These are phyloP conservation scores for Aphaenogaster rudis DNA, from an alignment of 1,140 invertebrate species.

Conservation along the genomic window DNA sequence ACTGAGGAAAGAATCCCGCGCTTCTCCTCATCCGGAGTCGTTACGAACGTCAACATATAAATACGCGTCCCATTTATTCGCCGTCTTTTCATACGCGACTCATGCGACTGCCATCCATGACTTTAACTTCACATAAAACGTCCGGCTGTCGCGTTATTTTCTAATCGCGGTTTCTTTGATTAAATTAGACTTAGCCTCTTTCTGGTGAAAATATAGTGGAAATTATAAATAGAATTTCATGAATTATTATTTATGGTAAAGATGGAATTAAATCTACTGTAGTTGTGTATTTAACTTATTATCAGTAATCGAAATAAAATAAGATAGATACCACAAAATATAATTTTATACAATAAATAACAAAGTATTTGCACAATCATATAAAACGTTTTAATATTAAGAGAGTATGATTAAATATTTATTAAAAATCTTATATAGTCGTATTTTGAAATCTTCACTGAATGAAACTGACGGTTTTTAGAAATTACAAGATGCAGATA, in stretches of 20 bases:
- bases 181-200: not conserved
- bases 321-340: not conserved
- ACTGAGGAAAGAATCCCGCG: slow-evolving; percentile 10
- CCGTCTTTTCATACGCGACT: slow-evolving; percentile 16
- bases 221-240: not conserved
- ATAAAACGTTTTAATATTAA: slow-evolving; percentile 20
- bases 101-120: not conserved
- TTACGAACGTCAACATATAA: slow-evolving; percentile 35
- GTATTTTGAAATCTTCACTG: not conserved
- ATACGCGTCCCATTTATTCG: slow-evolving; percentile 51
- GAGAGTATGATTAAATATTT: not conserved
- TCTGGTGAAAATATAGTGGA: not conserved
- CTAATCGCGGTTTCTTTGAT: slow-evolving; percentile 16
- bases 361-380: not conserved
- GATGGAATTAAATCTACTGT: not conserved
- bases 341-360: not conserved
- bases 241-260: not conserved
- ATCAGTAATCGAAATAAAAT: not conserved
- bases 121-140: slow-evolving; percentile 18
- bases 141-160: slow-evolving; percentile 27
- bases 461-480: not conserved
- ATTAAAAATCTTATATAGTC: not conserved
- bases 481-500: not conserved
- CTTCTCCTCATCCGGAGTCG: not conserved
- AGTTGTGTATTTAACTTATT: not conserved